Evolutionary conservation across 2,888 invertebrate genomes (phyloP).

Genomic region (Hyposoter dolosus): DNA sequence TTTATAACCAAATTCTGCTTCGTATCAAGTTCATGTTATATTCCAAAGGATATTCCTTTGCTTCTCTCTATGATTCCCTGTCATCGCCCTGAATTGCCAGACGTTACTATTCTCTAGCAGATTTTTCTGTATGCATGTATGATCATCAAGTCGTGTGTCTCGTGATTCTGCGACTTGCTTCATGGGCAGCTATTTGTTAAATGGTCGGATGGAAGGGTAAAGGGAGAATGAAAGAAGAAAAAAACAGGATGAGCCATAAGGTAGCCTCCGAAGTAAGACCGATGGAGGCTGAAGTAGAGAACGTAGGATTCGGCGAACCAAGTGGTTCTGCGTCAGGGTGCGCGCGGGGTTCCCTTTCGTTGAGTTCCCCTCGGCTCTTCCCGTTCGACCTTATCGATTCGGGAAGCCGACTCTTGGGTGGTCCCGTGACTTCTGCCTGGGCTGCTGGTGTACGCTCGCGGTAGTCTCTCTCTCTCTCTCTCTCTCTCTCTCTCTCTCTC

Average conservation of each 20-base stretch:
- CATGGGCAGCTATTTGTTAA: constrained; percentile 28
- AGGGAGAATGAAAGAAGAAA: constrained; percentile 13
- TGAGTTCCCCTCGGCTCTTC: constrained; percentile 26
- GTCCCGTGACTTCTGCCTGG: constrained; percentile 76
- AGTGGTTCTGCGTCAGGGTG: constrained; percentile 57
- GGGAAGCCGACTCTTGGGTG: constrained; percentile 79
- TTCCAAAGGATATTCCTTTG: constrained; percentile 32
- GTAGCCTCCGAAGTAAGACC: constrained; percentile 60
- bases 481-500: constrained; percentile 57
- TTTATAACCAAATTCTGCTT: not conserved
- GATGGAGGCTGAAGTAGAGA: constrained; percentile 46
- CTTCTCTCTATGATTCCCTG: constrained; percentile 9
- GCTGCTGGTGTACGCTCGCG: constrained; percentile 53
- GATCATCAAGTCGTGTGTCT: constrained; percentile 49
- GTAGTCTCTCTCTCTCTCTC: constrained; percentile 63
- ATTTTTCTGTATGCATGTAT: not conserved
- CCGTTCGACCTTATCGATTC: constrained; percentile 78
- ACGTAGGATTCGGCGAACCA: constrained; percentile 66
- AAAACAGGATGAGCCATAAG: constrained; percentile 47
- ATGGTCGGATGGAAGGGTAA: constrained; percentile 16
- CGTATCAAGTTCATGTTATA: constrained; percentile 19
- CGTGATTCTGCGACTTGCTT: constrained; percentile 51
- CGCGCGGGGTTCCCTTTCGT: constrained; percentile 41
- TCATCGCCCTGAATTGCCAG: constrained; percentile 29
- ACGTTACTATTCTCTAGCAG: not conserved